Evolutionary conservation across 2,888 invertebrate species (phyloP), one percentile per base, ranked within the genome.

Genomic region (Cistogaster globosa): DNA sequence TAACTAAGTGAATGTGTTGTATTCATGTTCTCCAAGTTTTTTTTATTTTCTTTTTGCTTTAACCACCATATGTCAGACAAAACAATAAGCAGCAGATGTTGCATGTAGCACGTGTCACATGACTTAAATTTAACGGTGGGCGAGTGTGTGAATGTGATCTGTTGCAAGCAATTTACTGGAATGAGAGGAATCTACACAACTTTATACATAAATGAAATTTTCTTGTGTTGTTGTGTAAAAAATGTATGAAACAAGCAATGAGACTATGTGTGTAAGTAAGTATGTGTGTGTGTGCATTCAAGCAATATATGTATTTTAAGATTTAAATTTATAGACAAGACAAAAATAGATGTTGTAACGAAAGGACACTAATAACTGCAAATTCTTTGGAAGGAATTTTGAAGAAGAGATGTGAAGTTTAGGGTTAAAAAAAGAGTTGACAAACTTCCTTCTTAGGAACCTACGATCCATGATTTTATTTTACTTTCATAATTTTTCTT

Each of bases 51-150:
- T 36, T n/a, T 62, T 22, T n/a, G 6, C 9, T 20, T 57, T 57
- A 69, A 63, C 65, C 71, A 77, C 63, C 82, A 72, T 83, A 58
- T 71, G 82, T 71, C 76, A 83, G 63, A 12, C 38, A 32, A 83
- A 77, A 83, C 82, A 83, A 83, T 83, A 83, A 83, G 81, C 76
- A 81, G 78, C 84, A 78, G 77, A 82, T 85, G 84, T 85, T 74
- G 68, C 69, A 63, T 53, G 76, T 26, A 65, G 72, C 82, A 85
- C 85, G 85, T 85, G 85, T 55, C 60, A 62, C 16, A 68, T 78
- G 68, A 71, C n/a, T 57, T 58, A 18, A 76, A 65, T 20, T 74
- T 67, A 42, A 53, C 22, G 51, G 60, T 58, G 60, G 69, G 38
- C 42, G 55, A 12, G 51, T n/a, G 51, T 42, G 18, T 26, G 51